These are phyloP conservation scores for Amblyornis subalaris DNA, from an alignment of 2,113 vertebrate species.

Conservation along the genomic window DNA sequence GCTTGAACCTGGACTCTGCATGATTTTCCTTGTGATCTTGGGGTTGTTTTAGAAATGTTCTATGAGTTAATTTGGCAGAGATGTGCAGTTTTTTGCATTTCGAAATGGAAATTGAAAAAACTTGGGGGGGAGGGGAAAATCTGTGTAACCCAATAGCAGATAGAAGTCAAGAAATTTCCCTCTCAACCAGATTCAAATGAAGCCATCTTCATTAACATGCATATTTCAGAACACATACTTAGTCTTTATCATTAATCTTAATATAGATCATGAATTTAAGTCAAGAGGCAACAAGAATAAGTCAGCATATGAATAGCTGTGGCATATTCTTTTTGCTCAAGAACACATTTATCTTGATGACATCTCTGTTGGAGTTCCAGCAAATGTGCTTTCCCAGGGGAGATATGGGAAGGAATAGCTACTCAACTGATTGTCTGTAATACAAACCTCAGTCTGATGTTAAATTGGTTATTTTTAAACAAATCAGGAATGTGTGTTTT, in stretches of 20 bases:
- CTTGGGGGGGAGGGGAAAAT: fast-evolving
- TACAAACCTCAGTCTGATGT: background rate
- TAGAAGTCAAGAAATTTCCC: background rate
- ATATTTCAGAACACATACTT: background rate
- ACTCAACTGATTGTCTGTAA: background rate
- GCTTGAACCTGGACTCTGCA: background rate
- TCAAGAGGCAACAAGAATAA: background rate
- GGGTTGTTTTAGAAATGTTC: background rate
- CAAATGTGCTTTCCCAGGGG: background rate
- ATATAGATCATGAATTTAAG: background rate
- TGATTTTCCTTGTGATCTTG: background rate
- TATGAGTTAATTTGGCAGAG: background rate
- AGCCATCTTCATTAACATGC: background rate
- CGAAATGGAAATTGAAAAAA: background rate
- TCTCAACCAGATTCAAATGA: background rate
- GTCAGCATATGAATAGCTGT: background rate
- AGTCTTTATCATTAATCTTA: background rate
- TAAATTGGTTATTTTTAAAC: background rate
- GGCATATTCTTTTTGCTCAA: background rate
- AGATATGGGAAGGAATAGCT: background rate
- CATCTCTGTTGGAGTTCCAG: background rate
- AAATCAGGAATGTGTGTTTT: background rate
- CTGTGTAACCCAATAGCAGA: background rate
- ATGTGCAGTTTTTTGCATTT: background rate
- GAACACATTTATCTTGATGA: background rate